Evolutionary conservation across 1,140 invertebrate genomes (phyloP).

Genomic region (Drosophila lacteicornis): DNA sequence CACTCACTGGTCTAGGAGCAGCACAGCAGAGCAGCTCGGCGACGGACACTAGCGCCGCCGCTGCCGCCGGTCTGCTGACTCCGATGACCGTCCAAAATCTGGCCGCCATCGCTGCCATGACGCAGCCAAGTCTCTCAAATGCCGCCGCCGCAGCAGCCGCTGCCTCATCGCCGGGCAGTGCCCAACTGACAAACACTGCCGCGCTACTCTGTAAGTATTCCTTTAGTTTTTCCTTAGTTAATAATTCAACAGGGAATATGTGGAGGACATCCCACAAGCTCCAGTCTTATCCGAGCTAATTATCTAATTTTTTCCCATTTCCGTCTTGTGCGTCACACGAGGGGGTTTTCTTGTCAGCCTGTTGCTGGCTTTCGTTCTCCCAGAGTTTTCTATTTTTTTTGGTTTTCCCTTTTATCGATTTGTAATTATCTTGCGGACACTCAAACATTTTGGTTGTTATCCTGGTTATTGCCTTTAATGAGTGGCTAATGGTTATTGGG

Average conservation of each 20-base stretch:
- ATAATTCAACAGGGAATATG: slow-evolving; percentile 24
- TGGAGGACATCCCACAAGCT: slow-evolving; percentile 4
- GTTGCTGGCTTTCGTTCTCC: slow-evolving; percentile 11
- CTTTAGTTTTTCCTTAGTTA: not conserved
- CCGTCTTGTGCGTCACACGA: slow-evolving; percentile 16
- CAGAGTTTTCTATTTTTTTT: not conserved
- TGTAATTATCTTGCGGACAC: slow-evolving; percentile 58
- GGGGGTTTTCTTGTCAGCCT: not conserved
- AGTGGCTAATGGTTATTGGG: slow-evolving; percentile 28
- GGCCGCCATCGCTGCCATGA: slow-evolving; percentile 94
- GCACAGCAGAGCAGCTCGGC: slow-evolving; percentile 76
- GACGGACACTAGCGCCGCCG: slow-evolving; percentile 85
- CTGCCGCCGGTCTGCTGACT: slow-evolving; percentile 87
- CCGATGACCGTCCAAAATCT: slow-evolving; percentile 96
- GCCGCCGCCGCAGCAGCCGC: slow-evolving; percentile 71
- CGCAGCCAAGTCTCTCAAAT: slow-evolving; percentile 88
- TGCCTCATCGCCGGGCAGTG: slow-evolving; percentile 86
- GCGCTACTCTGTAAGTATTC: slow-evolving; percentile 82
- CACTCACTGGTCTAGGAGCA: slow-evolving; percentile 82
- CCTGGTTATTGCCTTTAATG: slow-evolving; percentile 44
- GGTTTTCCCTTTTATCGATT: slow-evolving; percentile 57
- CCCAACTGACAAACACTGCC: slow-evolving; percentile 82
- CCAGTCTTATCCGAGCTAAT: slow-evolving; percentile 25
- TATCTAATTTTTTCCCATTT: slow-evolving; percentile 41
- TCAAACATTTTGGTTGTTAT: slow-evolving; percentile 17